Percentiles rank a stretch among this genome's conserved stretches.
Conservation (phyloP, 2,797 vertebrate species). For the Eurystomus glaucurus region DNA sequence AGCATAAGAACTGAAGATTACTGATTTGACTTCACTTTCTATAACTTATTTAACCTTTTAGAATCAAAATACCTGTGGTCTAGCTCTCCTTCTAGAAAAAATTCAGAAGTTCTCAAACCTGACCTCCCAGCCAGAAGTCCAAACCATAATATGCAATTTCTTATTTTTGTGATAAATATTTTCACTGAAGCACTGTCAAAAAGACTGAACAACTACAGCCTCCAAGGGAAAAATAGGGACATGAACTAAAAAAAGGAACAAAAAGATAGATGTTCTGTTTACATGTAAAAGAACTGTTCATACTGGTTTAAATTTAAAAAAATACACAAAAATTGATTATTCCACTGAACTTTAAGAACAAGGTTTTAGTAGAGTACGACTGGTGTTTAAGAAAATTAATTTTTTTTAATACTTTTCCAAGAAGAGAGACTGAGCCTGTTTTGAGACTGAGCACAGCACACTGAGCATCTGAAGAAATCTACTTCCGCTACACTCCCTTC, state of each 20-base stretch:
- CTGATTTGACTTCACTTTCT: neutral
- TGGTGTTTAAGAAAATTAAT: neutral
- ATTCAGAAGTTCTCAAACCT: neutral
- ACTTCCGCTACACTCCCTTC: neutral
- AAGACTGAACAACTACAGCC: neutral
- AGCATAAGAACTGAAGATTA: neutral
- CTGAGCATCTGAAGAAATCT: neutral
- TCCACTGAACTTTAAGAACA: neutral
- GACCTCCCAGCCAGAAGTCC: neutral
- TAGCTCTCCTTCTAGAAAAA: neutral
- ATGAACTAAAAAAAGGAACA: neutral
- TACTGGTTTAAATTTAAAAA: neutral
- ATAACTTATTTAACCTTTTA: neutral
- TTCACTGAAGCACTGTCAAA: neutral
- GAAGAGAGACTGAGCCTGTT: neutral
- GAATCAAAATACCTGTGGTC: neutral
- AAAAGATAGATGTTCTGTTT: neutral
- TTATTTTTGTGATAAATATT: neutral
- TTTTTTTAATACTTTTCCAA: neutral
- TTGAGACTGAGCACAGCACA: neutral
- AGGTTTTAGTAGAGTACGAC: neutral
- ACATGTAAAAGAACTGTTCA: neutral
- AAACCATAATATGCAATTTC: neutral
- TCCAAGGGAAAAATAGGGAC: neutral
- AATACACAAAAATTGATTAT: neutral